Evolutionary conservation across 1,140 invertebrate species (phyloP).

Genomic region (Chionoecetes opilio): DNA sequence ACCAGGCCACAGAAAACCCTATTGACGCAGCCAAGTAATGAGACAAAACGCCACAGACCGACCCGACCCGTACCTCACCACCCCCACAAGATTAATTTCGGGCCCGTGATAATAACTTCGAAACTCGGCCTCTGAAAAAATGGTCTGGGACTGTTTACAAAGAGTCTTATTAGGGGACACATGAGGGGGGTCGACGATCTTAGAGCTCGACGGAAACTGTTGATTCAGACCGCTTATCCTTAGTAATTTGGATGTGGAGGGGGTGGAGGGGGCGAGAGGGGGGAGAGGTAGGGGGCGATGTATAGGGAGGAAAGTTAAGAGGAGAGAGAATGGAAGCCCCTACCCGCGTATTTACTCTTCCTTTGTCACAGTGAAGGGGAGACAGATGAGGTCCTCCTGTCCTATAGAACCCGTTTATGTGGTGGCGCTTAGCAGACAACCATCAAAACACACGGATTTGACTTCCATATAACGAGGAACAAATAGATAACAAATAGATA

Average conservation of each 20-base stretch:
- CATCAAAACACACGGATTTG: no score
- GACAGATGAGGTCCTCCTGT: not conserved
- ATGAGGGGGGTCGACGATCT: not conserved
- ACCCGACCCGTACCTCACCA: not conserved
- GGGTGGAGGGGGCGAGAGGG: not conserved
- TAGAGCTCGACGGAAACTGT: not conserved
- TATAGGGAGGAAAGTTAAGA: not conserved
- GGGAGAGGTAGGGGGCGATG: not conserved
- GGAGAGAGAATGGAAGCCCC: not conserved
- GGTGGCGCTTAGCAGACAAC: no score
- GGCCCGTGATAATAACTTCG: slow-evolving; percentile 18
- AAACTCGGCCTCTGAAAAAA: slow-evolving; percentile 18
- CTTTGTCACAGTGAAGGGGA: not conserved
- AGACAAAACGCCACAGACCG: not conserved
- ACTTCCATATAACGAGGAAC: no score
- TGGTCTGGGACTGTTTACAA: slow-evolving; percentile 11
- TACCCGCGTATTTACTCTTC: not conserved
- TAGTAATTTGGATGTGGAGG: not conserved
- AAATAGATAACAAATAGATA: no score
- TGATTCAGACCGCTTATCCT: slow-evolving; percentile 18
- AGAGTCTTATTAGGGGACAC: not conserved
- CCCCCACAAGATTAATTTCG: not conserved
- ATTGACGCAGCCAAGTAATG: not conserved
- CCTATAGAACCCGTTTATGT: no score
- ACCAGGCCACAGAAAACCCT: not conserved